Percentiles rank a stretch among this genome's conserved stretches.
These are phyloP conservation scores for Lordiphosa stackelbergi DNA, from an alignment of 1,140 invertebrate genomes.

Conservation along the genomic window DNA sequence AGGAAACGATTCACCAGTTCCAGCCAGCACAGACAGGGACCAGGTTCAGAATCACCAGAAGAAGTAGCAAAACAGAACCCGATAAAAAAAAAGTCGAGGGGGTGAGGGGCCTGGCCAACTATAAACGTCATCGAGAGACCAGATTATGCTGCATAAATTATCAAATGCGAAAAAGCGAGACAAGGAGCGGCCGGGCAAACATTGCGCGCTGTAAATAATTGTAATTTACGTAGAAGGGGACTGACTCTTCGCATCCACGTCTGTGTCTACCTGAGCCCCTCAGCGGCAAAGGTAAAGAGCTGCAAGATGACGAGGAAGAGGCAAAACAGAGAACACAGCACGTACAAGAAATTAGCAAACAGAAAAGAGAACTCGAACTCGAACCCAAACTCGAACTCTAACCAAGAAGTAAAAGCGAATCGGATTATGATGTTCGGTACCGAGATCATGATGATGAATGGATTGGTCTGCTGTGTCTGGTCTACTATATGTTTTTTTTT, in stretches of 20 bases:
- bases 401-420: constrained; percentile 60
- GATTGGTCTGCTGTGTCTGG: constrained; percentile 31
- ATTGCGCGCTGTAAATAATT: constrained; percentile 66
- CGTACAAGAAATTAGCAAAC: constrained; percentile 74
- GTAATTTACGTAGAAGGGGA: constrained; percentile 68
- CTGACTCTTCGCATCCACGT: constrained; percentile 39
- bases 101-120: constrained; percentile 50
- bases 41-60: constrained; percentile 40
- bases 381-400: constrained; percentile 19
- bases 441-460: constrained; percentile 61
- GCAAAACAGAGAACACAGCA: constrained; percentile 54
- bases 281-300: constrained; percentile 28
- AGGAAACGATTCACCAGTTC: constrained; percentile 59
- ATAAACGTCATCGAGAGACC: constrained; percentile 64
- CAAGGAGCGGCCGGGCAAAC: constrained; percentile 20
- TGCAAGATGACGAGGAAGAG: constrained; percentile 19
- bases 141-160: constrained; percentile 73
- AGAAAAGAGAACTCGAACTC: constrained; percentile 4
- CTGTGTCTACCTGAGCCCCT: constrained; percentile 48
- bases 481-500: constrained; percentile 4
- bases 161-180: constrained; percentile 56
- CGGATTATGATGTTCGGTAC: constrained; percentile 52
- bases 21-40: constrained; percentile 10
- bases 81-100: constrained; percentile 36
- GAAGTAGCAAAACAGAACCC: constrained; percentile 46